Percentiles rank a stretch among this genome's conserved stretches.
Conservation (phyloP, 2,797 vertebrate species). For the Hippopotamyrus pictus region DNA sequence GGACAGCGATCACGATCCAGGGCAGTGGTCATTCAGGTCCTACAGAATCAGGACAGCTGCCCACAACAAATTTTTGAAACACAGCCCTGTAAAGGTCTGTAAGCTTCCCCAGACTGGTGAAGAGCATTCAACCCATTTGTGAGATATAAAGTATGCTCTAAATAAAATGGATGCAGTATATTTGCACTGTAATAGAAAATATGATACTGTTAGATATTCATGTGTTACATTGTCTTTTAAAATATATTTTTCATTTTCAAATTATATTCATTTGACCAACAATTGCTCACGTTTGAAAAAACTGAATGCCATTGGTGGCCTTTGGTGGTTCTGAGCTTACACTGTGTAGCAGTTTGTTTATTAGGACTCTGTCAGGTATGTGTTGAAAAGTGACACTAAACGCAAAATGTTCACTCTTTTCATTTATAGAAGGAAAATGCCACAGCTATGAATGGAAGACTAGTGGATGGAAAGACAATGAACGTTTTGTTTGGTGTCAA, state of each 20-base stretch:
- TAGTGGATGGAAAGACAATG: slow-evolving; percentile 82
- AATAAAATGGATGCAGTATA: background rate
- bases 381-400: background rate
- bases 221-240: background rate
- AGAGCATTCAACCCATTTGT: background rate
- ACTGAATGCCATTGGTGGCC: background rate
- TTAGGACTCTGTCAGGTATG: background rate
- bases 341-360: background rate
- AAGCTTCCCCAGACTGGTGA: background rate
- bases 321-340: background rate
- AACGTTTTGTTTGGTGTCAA: slow-evolving; percentile 88
- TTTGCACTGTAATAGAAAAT: background rate
- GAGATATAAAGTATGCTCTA: background rate
- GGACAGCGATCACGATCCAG: slow-evolving; percentile 84
- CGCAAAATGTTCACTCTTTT: background rate
- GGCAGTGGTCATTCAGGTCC: slow-evolving; percentile 75
- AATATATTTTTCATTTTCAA: background rate
- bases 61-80: slow-evolving; percentile 80
- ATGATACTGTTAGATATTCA: background rate
- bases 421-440: slow-evolving; percentile 83
- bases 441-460: slow-evolving; percentile 85
- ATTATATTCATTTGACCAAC: background rate
- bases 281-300: background rate
- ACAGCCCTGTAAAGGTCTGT: slow-evolving; percentile 81
- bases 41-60: slow-evolving; percentile 78